Evolutionary conservation across 2,888 invertebrate genomes (phyloP), one percentile per base, ranked within the genome.

Genomic region (Drosophila percnosoma): DNA sequence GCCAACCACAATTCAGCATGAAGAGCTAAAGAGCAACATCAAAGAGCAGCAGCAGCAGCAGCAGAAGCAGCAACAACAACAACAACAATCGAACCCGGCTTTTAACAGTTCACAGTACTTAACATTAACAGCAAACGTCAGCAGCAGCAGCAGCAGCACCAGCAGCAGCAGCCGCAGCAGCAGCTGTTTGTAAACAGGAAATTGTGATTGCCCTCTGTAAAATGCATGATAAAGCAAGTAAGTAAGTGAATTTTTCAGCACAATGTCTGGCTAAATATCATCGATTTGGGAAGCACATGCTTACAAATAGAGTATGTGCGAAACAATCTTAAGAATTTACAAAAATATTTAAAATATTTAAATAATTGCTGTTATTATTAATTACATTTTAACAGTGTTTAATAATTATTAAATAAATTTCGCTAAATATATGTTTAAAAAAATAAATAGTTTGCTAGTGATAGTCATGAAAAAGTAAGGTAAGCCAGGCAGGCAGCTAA

Each of bases 1-100:
- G 83, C 87, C 87, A 87, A 87, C 90, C 87, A 87, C 78, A 87
- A 69, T 69, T 69, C 76, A 87, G 87, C 83, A 76, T 68, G 67
- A 72, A 66, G 63, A 77, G 73, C 65, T 53, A 75, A 75, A 70
- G 65, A 75, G 70, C 71, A 68, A 36, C 52, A 29, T 38, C 42
- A 70, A 64, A 63, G 73, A 74, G 65, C 59, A 65, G 64, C 31
- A 53, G 55, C 62, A 73, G 54, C 29, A 61, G 27, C 54, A 64
- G 61, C 3, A 36, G 7, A 5, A 40, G 40, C 5, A 11, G 6
- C 21, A 45, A 7, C 45, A 45, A 15, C 45, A 60, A 15, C 45
- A 60, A 53, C 57, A 73, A 45, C 40, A 59, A 54, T 27, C 55
- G 33, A 54, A 80, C 68, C 80, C 68, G 80, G 68, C 80, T 80